Evolutionary conservation across 2,797 vertebrate species (phyloP), one percentile per base, ranked within the genome.

Genomic region (Gymnoscopelus microlampas): DNA sequence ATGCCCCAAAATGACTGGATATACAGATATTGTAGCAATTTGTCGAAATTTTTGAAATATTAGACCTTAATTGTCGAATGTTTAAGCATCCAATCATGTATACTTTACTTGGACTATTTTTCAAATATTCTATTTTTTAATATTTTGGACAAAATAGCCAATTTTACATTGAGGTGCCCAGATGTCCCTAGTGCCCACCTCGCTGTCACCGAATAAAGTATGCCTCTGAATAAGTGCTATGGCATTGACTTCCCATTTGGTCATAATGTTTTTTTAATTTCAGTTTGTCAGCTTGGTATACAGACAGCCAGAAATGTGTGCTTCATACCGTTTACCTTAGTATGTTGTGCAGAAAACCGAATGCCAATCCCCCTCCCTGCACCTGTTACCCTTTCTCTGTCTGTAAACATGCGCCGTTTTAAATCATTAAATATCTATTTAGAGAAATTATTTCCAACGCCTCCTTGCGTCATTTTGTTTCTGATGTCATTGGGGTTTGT

Each of bases 371-470:
- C 68, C 19, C 54, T 63, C 63, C 69, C 26, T 0, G 65, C 77
- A 84, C 73, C 78, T 84, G 78, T 82, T 76, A 62, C 58, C 81
- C 65, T 64, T 51, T 9, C 77, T 70, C 68, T 13, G 61, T 86
- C 80, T 91, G 85, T 87, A 89, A 73, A 77, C 74, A 61, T n/a
- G 8, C 59, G 67, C 55, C 53, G 65, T 89, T 89, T 89, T 66
- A 83, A 88, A 90, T 89, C 90, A 93, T 89, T 92, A 92, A 92
- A 93, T 89, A 87, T 89, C 84, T 87, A 88, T 91, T 90, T 91
- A 90, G 90, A 89, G 85, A 89, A 89, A 89, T 84, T 19, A 23
- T 70, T 79, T 86, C 78, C 84, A 68, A 73, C 57, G 67, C 49
- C 51, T 79, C 55, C 29, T 77, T 68, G 69, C 63, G 72, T 87